These are phyloP conservation scores for Helostoma temminkii DNA, from an alignment of 2,797 vertebrate genomes.

Conservation along the genomic window DNA sequence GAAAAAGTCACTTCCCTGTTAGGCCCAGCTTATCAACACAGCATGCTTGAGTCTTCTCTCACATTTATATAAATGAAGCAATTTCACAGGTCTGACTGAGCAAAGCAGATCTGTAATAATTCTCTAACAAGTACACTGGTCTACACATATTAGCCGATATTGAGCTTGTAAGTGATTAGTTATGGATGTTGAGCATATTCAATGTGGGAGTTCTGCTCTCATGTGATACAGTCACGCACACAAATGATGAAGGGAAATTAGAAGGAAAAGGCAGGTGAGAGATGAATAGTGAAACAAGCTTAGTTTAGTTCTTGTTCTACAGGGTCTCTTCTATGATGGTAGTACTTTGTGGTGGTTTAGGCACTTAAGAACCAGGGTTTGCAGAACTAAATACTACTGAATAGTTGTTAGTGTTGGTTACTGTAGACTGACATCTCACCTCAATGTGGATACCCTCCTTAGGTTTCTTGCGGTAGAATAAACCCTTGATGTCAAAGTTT, in stretches of 20 bases:
- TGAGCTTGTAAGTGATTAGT: slow-evolving; percentile 41
- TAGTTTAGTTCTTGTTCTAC: no score
- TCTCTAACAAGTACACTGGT: slow-evolving; percentile 5
- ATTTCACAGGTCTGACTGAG: slow-evolving; percentile 53
- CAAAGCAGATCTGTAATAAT: no score
- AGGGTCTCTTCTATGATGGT: no score
- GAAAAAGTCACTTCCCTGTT: not conserved
- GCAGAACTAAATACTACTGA: no score
- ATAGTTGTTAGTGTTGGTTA: not conserved
- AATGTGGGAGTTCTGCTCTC: not conserved
- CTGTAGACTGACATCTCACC: slow-evolving; percentile 79
- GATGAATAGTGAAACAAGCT: no score
- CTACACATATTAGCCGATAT: slow-evolving; percentile 5
- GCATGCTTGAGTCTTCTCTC: not conserved
- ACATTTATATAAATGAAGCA: not conserved
- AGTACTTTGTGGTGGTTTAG: no score
- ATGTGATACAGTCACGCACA: not conserved
- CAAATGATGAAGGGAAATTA: slow-evolving; percentile 3
- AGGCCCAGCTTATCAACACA: not conserved
- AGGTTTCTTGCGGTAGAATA: slow-evolving; percentile 95
- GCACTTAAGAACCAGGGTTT: no score
- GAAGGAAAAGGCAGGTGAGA: slow-evolving; percentile 5
- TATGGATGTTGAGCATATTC: slow-evolving; percentile 37
- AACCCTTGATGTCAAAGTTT: slow-evolving; percentile 91
- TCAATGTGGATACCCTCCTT: slow-evolving; percentile 90